These are phyloP conservation scores for Sarcophaga variegata DNA, from an alignment of 2,888 invertebrate genomes.

Conservation along the genomic window DNA sequence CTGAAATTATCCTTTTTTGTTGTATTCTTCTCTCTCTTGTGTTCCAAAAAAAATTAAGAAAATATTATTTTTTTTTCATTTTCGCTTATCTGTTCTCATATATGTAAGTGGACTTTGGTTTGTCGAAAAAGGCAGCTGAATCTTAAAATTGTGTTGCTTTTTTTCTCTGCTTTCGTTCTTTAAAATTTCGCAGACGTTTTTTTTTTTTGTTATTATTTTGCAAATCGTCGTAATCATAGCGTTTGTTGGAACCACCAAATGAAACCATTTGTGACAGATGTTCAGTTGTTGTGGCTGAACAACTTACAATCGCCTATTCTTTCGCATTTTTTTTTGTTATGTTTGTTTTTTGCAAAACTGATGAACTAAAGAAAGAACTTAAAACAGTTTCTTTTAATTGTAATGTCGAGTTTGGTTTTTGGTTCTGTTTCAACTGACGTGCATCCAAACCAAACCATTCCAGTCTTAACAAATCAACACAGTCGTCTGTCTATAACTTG, in stretches of 20 bases:
- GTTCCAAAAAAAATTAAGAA: not conserved
- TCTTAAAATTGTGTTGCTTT: slow-evolving; percentile 26
- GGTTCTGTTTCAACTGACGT: slow-evolving; percentile 19
- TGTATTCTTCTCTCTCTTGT: not conserved
- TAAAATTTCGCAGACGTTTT: slow-evolving; percentile 41
- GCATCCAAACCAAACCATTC: no score
- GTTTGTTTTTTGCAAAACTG: not conserved
- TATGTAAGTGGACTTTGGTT: slow-evolving; percentile 24
- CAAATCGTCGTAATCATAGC: slow-evolving; percentile 40
- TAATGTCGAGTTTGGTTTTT: slow-evolving; percentile 19
- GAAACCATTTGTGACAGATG: slow-evolving; percentile 58
- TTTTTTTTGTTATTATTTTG: slow-evolving; percentile 28
- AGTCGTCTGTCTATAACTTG: slow-evolving; percentile 42
- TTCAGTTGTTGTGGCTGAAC: slow-evolving; percentile 29
- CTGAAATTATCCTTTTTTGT: not conserved
- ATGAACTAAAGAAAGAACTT: slow-evolving; percentile 36
- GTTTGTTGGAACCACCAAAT: slow-evolving; percentile 46
- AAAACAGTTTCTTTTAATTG: slow-evolving; percentile 39
- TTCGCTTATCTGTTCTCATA: no score
- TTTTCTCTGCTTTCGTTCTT: not conserved
- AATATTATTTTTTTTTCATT: no score
- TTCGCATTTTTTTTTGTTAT: not conserved
- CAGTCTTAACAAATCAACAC: not conserved
- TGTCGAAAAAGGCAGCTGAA: slow-evolving; percentile 57
- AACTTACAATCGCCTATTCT: slow-evolving; percentile 33